Percentiles rank a stretch among this genome's conserved stretches.
Conservation (phyloP, 2,113 vertebrate species). For the Sminthopsis crassicaudata region DNA sequence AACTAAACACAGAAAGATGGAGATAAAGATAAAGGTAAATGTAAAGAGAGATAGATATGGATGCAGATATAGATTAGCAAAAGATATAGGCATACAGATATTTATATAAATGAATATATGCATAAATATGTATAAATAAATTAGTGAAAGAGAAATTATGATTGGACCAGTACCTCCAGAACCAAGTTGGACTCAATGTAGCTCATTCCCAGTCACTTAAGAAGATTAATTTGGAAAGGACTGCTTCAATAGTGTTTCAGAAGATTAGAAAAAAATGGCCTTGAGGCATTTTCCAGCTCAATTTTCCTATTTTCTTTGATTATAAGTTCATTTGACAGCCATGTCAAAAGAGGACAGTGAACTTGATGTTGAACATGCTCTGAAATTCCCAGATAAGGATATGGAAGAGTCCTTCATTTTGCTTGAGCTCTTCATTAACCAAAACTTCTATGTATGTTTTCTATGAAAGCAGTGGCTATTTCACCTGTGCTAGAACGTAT, state of each 20-base stretch:
- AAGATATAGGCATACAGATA: background rate
- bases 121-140: too few species aligned
- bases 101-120: background rate
- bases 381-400: background rate
- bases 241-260: background rate
- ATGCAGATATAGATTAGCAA: background rate
- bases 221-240: background rate
- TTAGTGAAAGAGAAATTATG: background rate
- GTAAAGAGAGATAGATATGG: background rate
- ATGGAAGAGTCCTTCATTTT: background rate
- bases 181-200: background rate
- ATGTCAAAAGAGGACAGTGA: background rate
- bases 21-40: background rate
- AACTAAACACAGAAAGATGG: too few species aligned
- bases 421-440: background rate
- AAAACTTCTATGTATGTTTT: background rate
- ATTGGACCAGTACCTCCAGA: background rate
- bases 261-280: background rate
- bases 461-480: background rate
- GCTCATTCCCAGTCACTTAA: background rate
- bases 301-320: background rate
- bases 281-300: background rate
- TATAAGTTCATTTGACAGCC: background rate
- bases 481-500: background rate
- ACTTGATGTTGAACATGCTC: background rate